A percentile compares a stretch with the other conserved stretches of the same genome.
These are phyloP conservation scores for Himantopus leucocephalus DNA, from an alignment of 2,113 vertebrate species.

Conservation along the genomic window DNA sequence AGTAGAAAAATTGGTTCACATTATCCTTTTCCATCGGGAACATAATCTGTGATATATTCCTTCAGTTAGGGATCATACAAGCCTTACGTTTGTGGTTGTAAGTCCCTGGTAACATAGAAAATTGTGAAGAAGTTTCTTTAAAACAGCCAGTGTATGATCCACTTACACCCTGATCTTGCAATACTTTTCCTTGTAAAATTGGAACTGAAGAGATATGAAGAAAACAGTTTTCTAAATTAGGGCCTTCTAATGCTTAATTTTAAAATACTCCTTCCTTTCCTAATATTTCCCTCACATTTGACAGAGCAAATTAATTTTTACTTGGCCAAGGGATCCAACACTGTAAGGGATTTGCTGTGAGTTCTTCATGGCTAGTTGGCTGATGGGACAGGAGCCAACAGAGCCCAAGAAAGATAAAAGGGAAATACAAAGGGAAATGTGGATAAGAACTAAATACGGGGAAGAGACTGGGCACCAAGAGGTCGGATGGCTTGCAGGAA, in stretches of 20 bases:
- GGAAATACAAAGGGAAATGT: background rate
- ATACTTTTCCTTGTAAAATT: background rate
- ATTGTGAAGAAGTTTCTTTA: background rate
- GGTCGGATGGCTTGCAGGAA: background rate
- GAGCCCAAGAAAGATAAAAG: background rate
- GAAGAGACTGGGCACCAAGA: background rate
- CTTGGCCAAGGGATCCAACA: background rate
- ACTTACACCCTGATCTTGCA: background rate
- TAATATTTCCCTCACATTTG: background rate
- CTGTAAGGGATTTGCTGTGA: background rate
- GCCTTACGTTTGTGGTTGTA: background rate
- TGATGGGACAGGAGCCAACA: background rate
- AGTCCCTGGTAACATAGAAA: background rate
- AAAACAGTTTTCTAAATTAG: background rate
- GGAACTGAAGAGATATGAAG: background rate
- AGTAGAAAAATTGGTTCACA: background rate
- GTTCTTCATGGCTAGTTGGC: background rate
- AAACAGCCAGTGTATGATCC: background rate
- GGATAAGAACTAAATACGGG: background rate
- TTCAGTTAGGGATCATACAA: background rate
- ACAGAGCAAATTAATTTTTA: background rate
- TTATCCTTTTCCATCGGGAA: background rate
- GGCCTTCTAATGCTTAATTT: background rate
- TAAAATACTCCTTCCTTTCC: background rate
- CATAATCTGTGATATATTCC: background rate